These are phyloP conservation scores for Hyaena hyaena DNA, from an alignment of 2,113 vertebrate species.

Conservation along the genomic window DNA sequence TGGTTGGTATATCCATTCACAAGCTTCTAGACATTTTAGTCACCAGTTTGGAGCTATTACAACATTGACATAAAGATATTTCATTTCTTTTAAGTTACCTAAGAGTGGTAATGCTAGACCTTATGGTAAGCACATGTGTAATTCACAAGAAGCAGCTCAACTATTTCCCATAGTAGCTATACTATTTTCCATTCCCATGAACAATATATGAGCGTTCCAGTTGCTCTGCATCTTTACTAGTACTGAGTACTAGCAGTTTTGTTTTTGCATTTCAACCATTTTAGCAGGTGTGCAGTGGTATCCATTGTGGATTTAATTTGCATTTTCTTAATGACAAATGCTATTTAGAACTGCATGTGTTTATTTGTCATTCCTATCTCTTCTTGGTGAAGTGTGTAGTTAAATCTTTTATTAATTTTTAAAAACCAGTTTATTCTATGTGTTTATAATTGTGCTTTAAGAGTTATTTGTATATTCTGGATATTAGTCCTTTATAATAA, in stretches of 20 bases:
- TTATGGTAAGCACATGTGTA: not conserved
- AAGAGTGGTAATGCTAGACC: not conserved
- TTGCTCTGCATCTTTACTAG: not conserved
- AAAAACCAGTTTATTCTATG: not conserved
- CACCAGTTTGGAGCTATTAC: not conserved
- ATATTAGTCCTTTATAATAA: not conserved
- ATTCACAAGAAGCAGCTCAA: not conserved
- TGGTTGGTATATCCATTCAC: not conserved
- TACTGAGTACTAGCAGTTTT: not conserved
- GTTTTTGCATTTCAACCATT: conserved; percentile 13
- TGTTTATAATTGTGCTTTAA: not conserved
- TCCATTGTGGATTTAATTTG: not conserved
- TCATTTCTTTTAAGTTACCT: not conserved
- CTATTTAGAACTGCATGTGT: not conserved
- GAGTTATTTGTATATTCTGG: not conserved
- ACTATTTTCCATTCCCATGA: not conserved
- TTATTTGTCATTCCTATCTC: not conserved
- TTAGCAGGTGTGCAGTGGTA: not conserved
- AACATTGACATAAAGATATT: not conserved
- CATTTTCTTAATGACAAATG: not conserved
- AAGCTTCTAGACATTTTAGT: not conserved
- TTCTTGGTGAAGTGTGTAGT: not conserved
- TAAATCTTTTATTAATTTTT: not conserved
- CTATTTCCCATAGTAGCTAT: not conserved
- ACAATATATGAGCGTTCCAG: not conserved